These are phyloP conservation scores for Venusia cambrica DNA, from an alignment of 2,888 invertebrate genomes.

Conservation along the genomic window DNA sequence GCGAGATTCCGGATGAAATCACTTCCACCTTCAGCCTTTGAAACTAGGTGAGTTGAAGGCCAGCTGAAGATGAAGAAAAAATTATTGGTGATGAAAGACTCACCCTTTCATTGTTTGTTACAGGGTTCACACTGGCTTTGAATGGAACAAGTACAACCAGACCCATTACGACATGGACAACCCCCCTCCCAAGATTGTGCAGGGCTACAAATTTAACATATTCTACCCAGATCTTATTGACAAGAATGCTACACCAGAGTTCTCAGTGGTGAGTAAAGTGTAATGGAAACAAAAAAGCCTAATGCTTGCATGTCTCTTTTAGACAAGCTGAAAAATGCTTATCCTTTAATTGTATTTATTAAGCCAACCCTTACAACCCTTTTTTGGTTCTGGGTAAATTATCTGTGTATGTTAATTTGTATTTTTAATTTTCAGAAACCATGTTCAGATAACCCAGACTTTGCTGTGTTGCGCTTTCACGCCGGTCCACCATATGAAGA, in stretches of 20 bases:
- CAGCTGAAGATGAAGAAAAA: too few species aligned
- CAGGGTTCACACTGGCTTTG: slow-evolving; percentile 97
- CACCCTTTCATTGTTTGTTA: too few species aligned
- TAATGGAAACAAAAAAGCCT: background rate
- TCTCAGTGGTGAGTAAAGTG: slow-evolving; percentile 86
- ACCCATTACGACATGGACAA: slow-evolving; percentile 99
- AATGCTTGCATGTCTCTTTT: too few species aligned
- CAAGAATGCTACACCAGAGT: slow-evolving; percentile 94
- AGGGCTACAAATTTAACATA: slow-evolving; percentile 99
- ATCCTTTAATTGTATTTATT: too few species aligned
- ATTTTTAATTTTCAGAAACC: slow-evolving; percentile 84
- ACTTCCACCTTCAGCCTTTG: too few species aligned
- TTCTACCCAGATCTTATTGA: slow-evolving; percentile 99
- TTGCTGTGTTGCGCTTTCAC: slow-evolving; percentile 95
- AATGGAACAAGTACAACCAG: slow-evolving; percentile 99
- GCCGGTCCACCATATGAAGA: slow-evolving; percentile 99
- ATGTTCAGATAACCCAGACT: slow-evolving; percentile 95
- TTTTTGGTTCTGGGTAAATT: too few species aligned
- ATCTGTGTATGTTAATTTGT: too few species aligned
- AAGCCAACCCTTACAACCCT: too few species aligned
- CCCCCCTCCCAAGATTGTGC: slow-evolving; percentile 99
- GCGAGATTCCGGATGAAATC: too few species aligned
- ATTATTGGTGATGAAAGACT: too few species aligned
- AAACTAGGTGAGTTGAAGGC: too few species aligned
- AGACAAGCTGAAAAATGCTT: too few species aligned